A percentile compares a stretch with the other conserved stretches of the same genome.
These are phyloP conservation scores for Drosophila oshimai DNA, from an alignment of 1,140 invertebrate species.

Conservation along the genomic window DNA sequence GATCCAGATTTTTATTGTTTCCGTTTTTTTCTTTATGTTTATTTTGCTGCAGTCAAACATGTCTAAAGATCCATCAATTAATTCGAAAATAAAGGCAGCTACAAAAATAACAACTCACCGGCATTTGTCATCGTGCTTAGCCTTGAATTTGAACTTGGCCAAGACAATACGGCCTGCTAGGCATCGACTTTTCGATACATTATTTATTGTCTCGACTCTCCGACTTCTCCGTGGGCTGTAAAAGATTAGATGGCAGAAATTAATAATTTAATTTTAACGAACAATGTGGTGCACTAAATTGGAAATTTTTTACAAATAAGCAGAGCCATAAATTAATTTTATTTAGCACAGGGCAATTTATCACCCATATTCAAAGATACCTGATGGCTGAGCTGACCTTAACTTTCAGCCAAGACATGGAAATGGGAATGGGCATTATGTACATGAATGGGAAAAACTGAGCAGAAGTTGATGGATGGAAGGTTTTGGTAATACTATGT, in stretches of 20 bases:
- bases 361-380: conserved; percentile 37
- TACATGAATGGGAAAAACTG: conserved; percentile 9
- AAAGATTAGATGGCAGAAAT: conserved; percentile 39
- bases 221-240: conserved; percentile 43
- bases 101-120: conserved; percentile 25
- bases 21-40: conserved; percentile 20
- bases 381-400: conserved; percentile 31
- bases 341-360: conserved; percentile 43
- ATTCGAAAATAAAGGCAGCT: conserved; percentile 26
- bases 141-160: conserved; percentile 78
- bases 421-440: conserved; percentile 12
- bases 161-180: conserved; percentile 53
- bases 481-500: neutral
- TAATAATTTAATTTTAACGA: conserved; percentile 31
- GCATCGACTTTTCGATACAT: conserved; percentile 39
- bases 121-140: conserved; percentile 54
- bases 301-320: conserved; percentile 15
- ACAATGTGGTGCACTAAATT: conserved; percentile 43
- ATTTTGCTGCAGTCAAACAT: conserved; percentile 17
- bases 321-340: conserved; percentile 45
- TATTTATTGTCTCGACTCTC: conserved; percentile 26
- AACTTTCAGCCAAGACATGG: conserved; percentile 1
- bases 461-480: conserved; percentile 25
- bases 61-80: conserved; percentile 36
- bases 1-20: conserved; percentile 39